Conservation (phyloP, 2,888 invertebrate species). For the Rotaria macrura region DNA sequence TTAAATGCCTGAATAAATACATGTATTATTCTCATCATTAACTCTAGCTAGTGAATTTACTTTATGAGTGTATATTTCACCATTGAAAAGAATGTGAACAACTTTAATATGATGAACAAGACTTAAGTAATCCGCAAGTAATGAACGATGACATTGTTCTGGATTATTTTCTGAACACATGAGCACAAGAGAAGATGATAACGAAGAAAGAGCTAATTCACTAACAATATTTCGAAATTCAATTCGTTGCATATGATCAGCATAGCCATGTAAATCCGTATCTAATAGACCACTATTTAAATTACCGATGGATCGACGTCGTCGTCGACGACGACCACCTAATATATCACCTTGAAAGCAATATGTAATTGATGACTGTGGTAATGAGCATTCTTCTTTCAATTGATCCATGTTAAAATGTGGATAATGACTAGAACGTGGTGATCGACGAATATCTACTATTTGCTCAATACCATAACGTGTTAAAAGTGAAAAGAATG, state of each 20-base stretch:
- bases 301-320: background rate
- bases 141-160: background rate
- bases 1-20: background rate
- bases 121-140: background rate
- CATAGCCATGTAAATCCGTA: background rate
- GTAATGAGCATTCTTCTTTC: background rate
- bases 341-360: slow-evolving; percentile 2
- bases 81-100: background rate
- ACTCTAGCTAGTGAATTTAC: background rate
- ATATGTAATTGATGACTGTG: background rate
- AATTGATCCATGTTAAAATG: background rate
- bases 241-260: slow-evolving; percentile 6
- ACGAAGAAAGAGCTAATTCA: background rate
- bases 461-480: background rate
- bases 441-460: slow-evolving; percentile 16
- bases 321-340: slow-evolving; percentile 2
- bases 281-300: background rate
- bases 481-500: background rate
- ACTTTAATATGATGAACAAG: background rate
- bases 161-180: slow-evolving; percentile 15
- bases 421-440: background rate
- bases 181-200: background rate
- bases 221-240: background rate
- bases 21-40: background rate
- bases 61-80: background rate